These are phyloP conservation scores for Sebastes diploproa DNA, from an alignment of 2,797 vertebrate species.

Conservation along the genomic window DNA sequence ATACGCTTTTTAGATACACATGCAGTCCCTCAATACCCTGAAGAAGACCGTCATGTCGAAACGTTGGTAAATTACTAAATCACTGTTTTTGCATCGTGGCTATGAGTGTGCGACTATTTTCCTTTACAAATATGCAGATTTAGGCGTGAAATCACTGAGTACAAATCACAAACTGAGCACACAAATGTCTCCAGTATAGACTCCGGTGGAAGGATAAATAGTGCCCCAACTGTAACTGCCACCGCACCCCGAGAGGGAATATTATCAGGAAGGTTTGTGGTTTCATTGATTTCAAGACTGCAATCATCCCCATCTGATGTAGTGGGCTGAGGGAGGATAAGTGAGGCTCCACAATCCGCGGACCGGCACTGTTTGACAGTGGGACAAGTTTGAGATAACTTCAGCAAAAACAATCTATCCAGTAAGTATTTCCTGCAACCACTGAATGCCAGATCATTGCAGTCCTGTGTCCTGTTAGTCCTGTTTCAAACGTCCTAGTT, in stretches of 20 bases:
- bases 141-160: not conserved
- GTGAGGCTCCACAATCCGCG: conserved; percentile 44
- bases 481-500: not conserved
- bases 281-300: conserved; percentile 83
- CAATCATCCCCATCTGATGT: conserved; percentile 83
- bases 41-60: not conserved
- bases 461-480: not conserved
- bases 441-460: conserved; percentile 6
- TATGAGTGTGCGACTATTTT: not conserved
- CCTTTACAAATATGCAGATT: conserved; percentile 13
- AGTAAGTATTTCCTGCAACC: conserved; percentile 25
- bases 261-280: conserved; percentile 83
- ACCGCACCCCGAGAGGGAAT: conserved; percentile 70
- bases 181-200: conserved; percentile 24
- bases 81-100: not conserved
- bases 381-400: conserved; percentile 48
- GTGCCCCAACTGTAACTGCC: conserved; percentile 59
- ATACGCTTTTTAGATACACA: not conserved
- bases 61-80: not conserved
- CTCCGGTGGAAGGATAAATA: conserved; percentile 54
- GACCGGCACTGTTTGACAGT: conserved; percentile 52
- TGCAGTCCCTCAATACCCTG: not conserved
- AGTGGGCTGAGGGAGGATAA: conserved; percentile 72
- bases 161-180: conserved; percentile 5
- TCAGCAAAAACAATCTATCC: conserved; percentile 31